phyloP scores from a whole-genome alignment of 2,113 vertebrate species.

The Prionailurus bengalensis region DNA sequence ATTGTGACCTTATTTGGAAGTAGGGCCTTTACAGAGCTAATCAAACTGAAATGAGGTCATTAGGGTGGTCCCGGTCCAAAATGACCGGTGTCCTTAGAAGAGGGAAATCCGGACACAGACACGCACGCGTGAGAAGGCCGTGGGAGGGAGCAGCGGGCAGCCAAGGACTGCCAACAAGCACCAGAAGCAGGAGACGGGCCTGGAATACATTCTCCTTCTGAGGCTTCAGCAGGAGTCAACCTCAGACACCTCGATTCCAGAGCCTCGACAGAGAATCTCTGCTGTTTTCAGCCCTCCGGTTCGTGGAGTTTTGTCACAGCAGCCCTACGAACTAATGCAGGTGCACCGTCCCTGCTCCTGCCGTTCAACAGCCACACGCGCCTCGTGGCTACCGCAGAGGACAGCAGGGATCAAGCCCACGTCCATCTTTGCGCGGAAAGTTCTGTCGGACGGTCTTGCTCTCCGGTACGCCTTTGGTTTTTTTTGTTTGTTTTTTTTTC shows the following conservation, averaged over 20 bases:
- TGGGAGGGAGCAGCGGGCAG: fast-evolving
- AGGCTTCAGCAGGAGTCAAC: background rate
- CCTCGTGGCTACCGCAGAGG: fast-evolving
- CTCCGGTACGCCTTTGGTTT: background rate
- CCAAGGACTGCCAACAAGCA: fast-evolving
- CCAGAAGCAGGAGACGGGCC: fast-evolving
- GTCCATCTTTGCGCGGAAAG: fast-evolving
- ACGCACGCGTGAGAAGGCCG: fast-evolving
- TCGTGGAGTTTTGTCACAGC: no score
- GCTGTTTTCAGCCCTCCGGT: background rate
- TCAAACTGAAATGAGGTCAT: background rate
- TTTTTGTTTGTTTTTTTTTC: no score
- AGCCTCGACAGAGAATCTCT: background rate
- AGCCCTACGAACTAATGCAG: background rate
- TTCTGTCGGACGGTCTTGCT: fast-evolving
- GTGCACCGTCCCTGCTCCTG: fast-evolving
- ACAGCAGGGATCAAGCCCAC: fast-evolving
- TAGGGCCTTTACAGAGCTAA: background rate
- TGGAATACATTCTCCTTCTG: fast-evolving
- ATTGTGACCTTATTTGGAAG: background rate
- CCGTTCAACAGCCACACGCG: fast-evolving
- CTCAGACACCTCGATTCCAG: background rate
- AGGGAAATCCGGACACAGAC: background rate
- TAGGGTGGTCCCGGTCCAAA: background rate
- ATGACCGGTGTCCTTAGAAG: background rate